phyloP scores from a whole-genome alignment of 2,888 invertebrate species.

The Cephus spinipes region DNA sequence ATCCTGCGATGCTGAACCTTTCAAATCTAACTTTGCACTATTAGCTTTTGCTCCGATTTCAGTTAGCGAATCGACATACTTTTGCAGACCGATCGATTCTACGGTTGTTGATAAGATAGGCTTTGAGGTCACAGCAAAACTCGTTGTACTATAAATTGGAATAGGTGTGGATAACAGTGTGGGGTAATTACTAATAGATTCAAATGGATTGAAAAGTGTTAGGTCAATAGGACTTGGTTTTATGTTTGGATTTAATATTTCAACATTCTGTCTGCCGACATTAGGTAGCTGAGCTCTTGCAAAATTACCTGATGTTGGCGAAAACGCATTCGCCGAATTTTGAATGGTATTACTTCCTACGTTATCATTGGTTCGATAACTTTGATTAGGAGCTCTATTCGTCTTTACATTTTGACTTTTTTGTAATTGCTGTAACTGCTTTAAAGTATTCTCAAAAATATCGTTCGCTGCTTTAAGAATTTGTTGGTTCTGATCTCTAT shows the following conservation, averaged over 20 bases:
- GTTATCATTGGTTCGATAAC: constrained; percentile 39
- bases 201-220: constrained; percentile 42
- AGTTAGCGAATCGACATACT: constrained; percentile 49
- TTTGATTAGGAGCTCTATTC: constrained; percentile 1
- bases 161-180: constrained; percentile 59
- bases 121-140: constrained; percentile 44
- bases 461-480: constrained; percentile 46
- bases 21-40: constrained; percentile 28
- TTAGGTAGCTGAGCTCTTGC: constrained; percentile 53
- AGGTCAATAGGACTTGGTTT: constrained; percentile 51
- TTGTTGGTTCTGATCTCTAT: constrained; percentile 41
- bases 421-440: constrained; percentile 51
- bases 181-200: constrained; percentile 49
- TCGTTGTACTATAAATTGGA: constrained; percentile 55
- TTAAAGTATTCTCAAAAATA: constrained; percentile 48
- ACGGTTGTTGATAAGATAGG: constrained; percentile 40
- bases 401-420: constrained; percentile 35
- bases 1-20: constrained; percentile 20
- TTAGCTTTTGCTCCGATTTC: constrained; percentile 46
- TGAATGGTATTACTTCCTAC: constrained; percentile 44
- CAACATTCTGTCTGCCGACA: constrained; percentile 55
- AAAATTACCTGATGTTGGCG: constrained; percentile 23
- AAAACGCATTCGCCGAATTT: constrained; percentile 38
- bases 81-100: constrained; percentile 41
- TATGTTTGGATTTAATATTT: constrained; percentile 59